Evolutionary conservation across 2,113 vertebrate species (phyloP), one percentile per base, ranked within the genome.

Genomic region (Motacilla tschutschensis): DNA sequence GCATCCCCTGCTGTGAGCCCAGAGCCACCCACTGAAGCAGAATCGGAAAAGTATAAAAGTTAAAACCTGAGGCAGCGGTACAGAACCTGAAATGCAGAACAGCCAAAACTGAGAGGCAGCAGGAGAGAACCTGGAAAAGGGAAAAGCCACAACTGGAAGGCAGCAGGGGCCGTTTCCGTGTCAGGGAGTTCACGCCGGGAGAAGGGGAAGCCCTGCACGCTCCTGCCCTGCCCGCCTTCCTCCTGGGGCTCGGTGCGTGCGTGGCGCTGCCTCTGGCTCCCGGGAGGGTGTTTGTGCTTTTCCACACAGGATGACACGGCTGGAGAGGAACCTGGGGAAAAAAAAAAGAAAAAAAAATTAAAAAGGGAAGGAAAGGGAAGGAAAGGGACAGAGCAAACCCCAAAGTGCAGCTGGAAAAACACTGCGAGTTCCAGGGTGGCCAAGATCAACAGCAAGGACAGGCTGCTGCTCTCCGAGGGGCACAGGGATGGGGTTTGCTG

Each of bases 331-430:
- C 22, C 46, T 22, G 35, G 35, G 21, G 3, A 17, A 33, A 33
- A 13, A 13, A 38, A 13, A 25, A 20, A 10, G 1, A 17, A 50
- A 29, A 29, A 3, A 14, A 33, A 25, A 12, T 6, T 5, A 8
- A 6, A 29, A 22, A 31, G 33, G 33, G 33, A 22, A 13, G 0
- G 16, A 26, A 25, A 31, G 35, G 10, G 70, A 28, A 36, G 5
- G 14, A 17, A 13, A 72, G 26, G 33, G 35, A 31, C 15, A 89
- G 64, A 90, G 63, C 57, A 88, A 93, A 77, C 10, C 83, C 67
- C 63, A 50, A 88, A 63, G 1, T 55, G 76, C 95, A 94, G 94
- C 95, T 95, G 95, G 48, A 85, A 91, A 95, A 96, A 95, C n/a
- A 95, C 67, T 6, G 60, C 12, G 17, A 48, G 86, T 28, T 70